Percentiles rank a stretch among this genome's conserved stretches.
Conservation (phyloP, 2,113 vertebrate genomes). For the Microtus ochrogaster region DNA sequence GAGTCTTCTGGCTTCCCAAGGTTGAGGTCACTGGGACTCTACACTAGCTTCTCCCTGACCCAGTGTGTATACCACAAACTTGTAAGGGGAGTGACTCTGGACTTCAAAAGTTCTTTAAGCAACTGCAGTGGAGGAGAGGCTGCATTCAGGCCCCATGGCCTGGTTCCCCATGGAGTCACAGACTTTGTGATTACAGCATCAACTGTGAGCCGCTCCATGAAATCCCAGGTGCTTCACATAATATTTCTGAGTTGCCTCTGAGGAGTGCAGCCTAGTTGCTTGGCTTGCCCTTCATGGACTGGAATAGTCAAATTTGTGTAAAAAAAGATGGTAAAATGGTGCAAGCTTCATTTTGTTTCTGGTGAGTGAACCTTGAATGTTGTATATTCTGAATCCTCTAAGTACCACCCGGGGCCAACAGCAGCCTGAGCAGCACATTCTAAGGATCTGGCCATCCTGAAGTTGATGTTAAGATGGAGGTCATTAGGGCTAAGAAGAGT, state of each 20-base stretch:
- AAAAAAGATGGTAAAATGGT: background rate
- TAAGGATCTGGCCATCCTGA: no score
- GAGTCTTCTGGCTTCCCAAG: background rate
- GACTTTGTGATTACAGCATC: slow-evolving; percentile 68
- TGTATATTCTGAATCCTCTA: background rate
- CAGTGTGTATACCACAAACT: background rate
- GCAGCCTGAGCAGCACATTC: no score
- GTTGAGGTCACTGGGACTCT: background rate
- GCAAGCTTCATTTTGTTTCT: background rate
- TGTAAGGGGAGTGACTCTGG: slow-evolving; percentile 41
- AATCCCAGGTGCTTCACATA: slow-evolving; percentile 72
- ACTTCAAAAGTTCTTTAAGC: slow-evolving; percentile 24
- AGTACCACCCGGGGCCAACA: background rate
- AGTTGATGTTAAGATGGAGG: no score
- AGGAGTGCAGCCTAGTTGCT: background rate
- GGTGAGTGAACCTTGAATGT: background rate
- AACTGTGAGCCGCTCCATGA: slow-evolving; percentile 47
- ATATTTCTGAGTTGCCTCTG: slow-evolving; percentile 65
- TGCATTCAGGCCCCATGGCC: slow-evolving; percentile 3
- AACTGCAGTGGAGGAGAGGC: slow-evolving; percentile 72
- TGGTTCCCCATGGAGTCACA: slow-evolving; percentile 64
- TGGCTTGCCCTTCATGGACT: background rate
- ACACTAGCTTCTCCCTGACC: background rate
- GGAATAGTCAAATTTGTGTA: background rate
- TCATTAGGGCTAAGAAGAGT: background rate